These are phyloP conservation scores for Pelusios castaneus DNA, from an alignment of 2,113 vertebrate genomes.

Conservation along the genomic window DNA sequence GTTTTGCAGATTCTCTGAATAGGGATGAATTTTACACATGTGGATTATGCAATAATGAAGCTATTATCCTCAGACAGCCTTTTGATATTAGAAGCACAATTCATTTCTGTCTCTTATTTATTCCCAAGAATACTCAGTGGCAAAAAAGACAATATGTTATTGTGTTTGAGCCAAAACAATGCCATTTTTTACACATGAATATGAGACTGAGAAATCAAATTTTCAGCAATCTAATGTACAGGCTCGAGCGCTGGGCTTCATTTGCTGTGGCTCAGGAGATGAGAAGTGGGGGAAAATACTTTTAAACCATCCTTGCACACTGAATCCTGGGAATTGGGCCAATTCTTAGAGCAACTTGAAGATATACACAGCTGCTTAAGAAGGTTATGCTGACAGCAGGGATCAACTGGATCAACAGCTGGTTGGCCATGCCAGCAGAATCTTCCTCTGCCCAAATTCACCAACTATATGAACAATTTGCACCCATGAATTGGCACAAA, in stretches of 20 bases:
- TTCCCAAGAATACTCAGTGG: not conserved
- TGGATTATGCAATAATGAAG: not conserved
- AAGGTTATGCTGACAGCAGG: not conserved
- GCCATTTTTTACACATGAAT: not conserved
- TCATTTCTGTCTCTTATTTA: not conserved
- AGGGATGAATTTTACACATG: not conserved
- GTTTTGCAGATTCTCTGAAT: not conserved
- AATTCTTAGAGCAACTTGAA: not conserved
- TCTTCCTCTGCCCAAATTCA: not conserved
- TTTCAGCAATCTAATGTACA: not conserved
- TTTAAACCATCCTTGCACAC: not conserved
- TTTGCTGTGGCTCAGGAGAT: not conserved
- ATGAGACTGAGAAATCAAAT: not conserved
- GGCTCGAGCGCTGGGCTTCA: not conserved
- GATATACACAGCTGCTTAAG: not conserved
- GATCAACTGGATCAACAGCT: not conserved
- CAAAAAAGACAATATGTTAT: not conserved
- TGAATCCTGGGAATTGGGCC: not conserved
- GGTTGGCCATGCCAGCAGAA: not conserved
- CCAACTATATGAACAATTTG: not conserved
- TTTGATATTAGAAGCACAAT: not conserved
- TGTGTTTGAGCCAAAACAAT: not conserved
- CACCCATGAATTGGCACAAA: not conserved
- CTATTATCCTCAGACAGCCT: not conserved
- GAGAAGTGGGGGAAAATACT: not conserved